Percentiles rank a stretch among this genome's conserved stretches.
phyloP scores from a whole-genome alignment of 1,140 invertebrate genomes.

The Cotesia typhae region DNA sequence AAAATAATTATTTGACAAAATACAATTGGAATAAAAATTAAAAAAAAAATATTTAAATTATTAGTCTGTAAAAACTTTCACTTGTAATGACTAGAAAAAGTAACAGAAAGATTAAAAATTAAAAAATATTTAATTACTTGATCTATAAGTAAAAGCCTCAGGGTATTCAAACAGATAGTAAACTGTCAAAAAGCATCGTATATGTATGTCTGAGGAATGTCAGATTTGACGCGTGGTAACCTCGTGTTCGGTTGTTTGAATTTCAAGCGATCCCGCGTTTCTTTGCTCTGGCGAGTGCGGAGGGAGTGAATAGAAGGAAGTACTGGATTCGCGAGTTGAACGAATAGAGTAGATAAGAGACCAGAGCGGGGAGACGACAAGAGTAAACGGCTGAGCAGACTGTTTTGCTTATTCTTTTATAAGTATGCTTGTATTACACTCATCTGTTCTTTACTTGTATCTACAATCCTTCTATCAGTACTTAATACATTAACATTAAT shows the following conservation, averaged over 20 bases:
- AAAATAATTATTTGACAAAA: no score
- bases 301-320: slow-evolving; percentile 22
- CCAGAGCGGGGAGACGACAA: slow-evolving; percentile 34
- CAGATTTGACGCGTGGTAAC: slow-evolving; percentile 67
- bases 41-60: neutral
- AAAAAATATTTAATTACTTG: no score
- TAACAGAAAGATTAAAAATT: no score
- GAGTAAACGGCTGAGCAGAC: slow-evolving; percentile 20
- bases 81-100: neutral
- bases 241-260: slow-evolving; percentile 67
- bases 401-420: neutral
- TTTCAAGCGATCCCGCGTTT: slow-evolving; percentile 67
- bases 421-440: no score
- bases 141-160: no score
- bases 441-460: slow-evolving; percentile 54
- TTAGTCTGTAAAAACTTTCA: neutral
- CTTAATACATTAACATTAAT: no score
- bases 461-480: neutral
- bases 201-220: slow-evolving; percentile 50
- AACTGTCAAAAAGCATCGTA: slow-evolving; percentile 6
- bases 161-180: neutral
- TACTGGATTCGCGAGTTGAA: slow-evolving; percentile 24
- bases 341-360: slow-evolving; percentile 2
- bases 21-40: no score
- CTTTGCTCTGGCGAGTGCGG: slow-evolving; percentile 51